Conservation (phyloP, 2,113 vertebrate genomes). For the Ptychochromis oligacanthus region DNA sequence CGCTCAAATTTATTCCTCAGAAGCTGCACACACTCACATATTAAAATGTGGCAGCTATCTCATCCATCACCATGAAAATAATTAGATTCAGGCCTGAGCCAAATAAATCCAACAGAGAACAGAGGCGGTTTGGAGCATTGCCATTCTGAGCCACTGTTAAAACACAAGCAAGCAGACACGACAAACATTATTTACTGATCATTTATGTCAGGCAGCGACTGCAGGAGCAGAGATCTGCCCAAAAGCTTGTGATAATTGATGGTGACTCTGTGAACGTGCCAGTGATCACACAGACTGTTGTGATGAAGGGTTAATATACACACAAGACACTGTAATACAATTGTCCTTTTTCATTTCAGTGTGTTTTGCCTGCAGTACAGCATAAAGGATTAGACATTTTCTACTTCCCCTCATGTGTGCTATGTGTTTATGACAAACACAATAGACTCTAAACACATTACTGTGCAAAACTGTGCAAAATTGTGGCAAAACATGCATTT, state of each 20-base stretch:
- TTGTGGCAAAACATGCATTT: background rate
- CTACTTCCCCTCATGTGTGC: background rate
- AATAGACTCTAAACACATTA: background rate
- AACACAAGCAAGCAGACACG: conserved; percentile 7
- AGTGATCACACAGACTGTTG: background rate
- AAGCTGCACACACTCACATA: background rate
- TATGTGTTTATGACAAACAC: background rate
- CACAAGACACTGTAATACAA: background rate
- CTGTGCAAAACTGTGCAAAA: background rate
- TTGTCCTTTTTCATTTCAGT: conserved; percentile 2
- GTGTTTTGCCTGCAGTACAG: background rate
- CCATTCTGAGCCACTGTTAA: conserved; percentile 4
- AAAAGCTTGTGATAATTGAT: background rate
- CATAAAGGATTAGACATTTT: background rate
- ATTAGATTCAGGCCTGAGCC: conserved; percentile 31
- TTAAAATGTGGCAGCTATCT: conserved; percentile 34
- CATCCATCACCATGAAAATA: conserved; percentile 39
- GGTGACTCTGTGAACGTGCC: background rate
- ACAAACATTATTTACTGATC: conserved; percentile 14
- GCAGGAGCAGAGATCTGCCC: conserved; percentile 6
- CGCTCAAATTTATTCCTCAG: background rate
- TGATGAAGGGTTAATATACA: conserved; percentile 1
- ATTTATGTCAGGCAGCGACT: background rate
- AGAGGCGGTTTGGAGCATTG: background rate
- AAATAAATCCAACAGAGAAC: conserved; percentile 26